Base-by-base conservation (phyloP, 2,797 vertebrate genomes). In the Acipenser oxyrinchus region DNA sequence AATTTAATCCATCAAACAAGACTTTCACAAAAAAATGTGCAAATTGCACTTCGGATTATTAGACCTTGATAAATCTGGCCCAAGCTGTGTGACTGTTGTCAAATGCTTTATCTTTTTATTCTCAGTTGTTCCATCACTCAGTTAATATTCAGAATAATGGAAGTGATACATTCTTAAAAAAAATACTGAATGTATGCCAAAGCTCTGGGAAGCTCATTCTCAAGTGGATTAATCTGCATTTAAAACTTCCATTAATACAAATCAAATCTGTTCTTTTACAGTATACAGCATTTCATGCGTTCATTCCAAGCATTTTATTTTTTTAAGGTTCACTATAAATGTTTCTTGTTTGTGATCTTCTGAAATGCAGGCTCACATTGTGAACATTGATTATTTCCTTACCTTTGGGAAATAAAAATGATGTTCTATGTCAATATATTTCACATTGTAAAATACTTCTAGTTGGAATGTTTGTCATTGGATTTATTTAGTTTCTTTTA, bases 81-180 rank as follows among this genome's bases (percentile, higher is more conserved):
- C 23, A 37, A 37, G 23, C 23, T 37, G 23, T 37, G 23, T 37
- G 23, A 37, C 23, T 37, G 23, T 37, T 3, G 23, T 37, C 23
- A 37, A 37, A 37, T 37, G 23, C 23, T 37, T 37, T 37, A 37
- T 37, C 23, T 37, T 52, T 85, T 83, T 84, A 76, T 82, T 77
- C 81, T 87, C 85, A 78, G 82, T 84, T 89, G 85, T 84, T 83
- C 86, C 83, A 81, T 84, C 83, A 77, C 85, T 87, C 85, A 87
- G 86, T 89, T 88, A 89, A 89, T 88, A 89, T 87, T 87, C 83
- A 82, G 83, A 88, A 88, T 88, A 89, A 89, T 85, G 80, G 83
- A 82, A 87, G 81, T 71, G 79, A 84, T 86, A 81, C 77, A 79
- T 76, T 69, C 65, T 84, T 88, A 84, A 88, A 86, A 82, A 79